Percentiles rank a stretch among this genome's conserved stretches.
Conservation (phyloP, 2,888 invertebrate genomes). For the Acleris literana region DNA sequence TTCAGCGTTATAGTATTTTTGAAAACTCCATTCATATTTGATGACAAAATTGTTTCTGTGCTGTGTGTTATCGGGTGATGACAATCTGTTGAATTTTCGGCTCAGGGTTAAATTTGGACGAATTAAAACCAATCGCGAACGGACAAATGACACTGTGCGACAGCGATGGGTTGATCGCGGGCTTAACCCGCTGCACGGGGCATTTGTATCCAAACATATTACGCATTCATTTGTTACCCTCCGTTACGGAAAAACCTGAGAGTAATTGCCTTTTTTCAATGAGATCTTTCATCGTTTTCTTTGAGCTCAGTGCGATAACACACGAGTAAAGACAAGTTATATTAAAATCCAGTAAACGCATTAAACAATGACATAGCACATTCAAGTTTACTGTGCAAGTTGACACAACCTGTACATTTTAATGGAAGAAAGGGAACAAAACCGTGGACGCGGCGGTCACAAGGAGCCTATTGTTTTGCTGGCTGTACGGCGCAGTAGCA, state of each 20-base stretch:
- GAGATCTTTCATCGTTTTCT: neutral
- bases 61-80: conserved; percentile 51
- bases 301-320: neutral
- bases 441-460: conserved; percentile 64
- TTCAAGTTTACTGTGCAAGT: conserved; percentile 56
- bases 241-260: conserved; percentile 7
- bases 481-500: conserved; percentile 73
- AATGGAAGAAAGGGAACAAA: conserved; percentile 60
- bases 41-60: conserved; percentile 29
- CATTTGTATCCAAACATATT: conserved; percentile 33
- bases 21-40: conserved; percentile 34
- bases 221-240: conserved; percentile 14
- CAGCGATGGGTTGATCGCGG: conserved; percentile 61
- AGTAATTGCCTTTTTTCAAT: conserved; percentile 17
- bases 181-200: conserved; percentile 51
- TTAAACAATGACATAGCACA: conserved; percentile 21
- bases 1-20: conserved; percentile 15
- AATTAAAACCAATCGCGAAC: conserved; percentile 63
- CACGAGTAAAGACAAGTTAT: too few species aligned
- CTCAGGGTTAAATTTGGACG: conserved; percentile 57
- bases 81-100: conserved; percentile 64
- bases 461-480: conserved; percentile 74
- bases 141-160: conserved; percentile 61
- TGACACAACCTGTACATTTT: conserved; percentile 62
- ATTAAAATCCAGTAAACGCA: too few species aligned